phyloP scores from a whole-genome alignment of 2,888 invertebrate genomes.

The Digitonthophagus gazella region DNA sequence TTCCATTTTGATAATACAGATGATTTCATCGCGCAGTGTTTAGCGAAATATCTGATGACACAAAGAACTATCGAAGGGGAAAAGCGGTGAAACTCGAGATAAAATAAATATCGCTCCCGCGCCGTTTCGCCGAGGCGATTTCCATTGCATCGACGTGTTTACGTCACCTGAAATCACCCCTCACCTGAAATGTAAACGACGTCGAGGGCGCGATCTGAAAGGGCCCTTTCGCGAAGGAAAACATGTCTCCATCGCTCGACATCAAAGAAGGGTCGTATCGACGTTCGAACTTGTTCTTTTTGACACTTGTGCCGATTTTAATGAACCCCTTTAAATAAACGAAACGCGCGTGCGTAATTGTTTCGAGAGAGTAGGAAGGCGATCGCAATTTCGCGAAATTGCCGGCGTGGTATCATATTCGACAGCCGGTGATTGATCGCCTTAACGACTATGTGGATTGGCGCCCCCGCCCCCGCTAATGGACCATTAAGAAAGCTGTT shows the following conservation, averaged over 20 bases:
- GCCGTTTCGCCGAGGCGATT: background rate
- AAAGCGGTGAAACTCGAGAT: background rate
- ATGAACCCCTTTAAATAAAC: background rate
- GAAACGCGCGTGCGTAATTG: background rate
- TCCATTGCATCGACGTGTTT: background rate
- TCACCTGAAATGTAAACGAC: background rate
- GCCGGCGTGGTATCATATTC: slow-evolving; percentile 8
- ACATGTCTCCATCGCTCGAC: background rate
- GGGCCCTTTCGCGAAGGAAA: background rate
- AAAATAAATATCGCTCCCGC: background rate
- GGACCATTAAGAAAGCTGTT: slow-evolving; percentile 11
- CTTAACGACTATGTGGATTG: slow-evolving; percentile 8
- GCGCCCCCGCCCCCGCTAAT: slow-evolving; percentile 3
- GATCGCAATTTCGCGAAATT: background rate
- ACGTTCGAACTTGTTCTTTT: background rate
- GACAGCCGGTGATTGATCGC: slow-evolving; percentile 13
- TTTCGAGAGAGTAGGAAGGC: background rate
- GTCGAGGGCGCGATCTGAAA: background rate
- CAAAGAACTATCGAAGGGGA: background rate
- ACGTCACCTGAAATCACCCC: background rate
- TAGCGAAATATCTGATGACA: too few species aligned
- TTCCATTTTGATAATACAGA: too few species aligned
- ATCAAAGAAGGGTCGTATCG: background rate
- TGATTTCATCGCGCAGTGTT: too few species aligned
- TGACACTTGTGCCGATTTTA: background rate